Percentiles rank a stretch among this genome's conserved stretches.
Evolutionary conservation across 2,113 vertebrate genomes (phyloP).

Genomic region (Alethe castanea): DNA sequence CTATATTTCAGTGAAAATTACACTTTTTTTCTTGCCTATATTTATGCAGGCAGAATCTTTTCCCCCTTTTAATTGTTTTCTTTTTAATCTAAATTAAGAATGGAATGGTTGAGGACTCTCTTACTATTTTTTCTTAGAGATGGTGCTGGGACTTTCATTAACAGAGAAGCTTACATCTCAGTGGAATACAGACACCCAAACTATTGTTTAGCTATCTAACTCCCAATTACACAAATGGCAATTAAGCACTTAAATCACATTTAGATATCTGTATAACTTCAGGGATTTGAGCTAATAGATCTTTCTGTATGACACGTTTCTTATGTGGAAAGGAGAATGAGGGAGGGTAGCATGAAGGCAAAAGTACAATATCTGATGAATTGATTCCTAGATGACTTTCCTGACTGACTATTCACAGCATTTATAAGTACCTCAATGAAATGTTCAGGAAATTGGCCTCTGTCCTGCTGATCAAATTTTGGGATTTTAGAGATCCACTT

Average conservation of each 20-base stretch:
- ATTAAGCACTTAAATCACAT: neutral
- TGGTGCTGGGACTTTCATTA: neutral
- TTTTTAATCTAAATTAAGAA: neutral
- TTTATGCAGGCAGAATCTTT: neutral
- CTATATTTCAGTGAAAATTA: neutral
- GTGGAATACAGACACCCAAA: neutral
- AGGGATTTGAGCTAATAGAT: slow-evolving; percentile 22
- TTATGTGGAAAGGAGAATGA: neutral
- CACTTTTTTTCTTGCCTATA: neutral
- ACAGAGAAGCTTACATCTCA: neutral
- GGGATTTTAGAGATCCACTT: neutral
- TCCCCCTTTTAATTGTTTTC: neutral
- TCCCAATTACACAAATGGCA: slow-evolving; percentile 32
- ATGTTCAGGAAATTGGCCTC: neutral
- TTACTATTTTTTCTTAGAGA: neutral
- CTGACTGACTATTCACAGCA: neutral
- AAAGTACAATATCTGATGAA: neutral
- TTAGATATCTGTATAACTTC: slow-evolving; percentile 29
- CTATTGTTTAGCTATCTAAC: slow-evolving; percentile 27
- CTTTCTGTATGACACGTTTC: slow-evolving; percentile 6
- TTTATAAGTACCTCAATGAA: slow-evolving; percentile 1
- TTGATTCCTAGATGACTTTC: neutral
- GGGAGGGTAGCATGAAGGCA: neutral
- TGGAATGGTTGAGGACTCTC: neutral
- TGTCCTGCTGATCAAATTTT: neutral